phyloP scores from a whole-genome alignment of 2,797 vertebrate species.

The Centroberyx gerrardi region DNA sequence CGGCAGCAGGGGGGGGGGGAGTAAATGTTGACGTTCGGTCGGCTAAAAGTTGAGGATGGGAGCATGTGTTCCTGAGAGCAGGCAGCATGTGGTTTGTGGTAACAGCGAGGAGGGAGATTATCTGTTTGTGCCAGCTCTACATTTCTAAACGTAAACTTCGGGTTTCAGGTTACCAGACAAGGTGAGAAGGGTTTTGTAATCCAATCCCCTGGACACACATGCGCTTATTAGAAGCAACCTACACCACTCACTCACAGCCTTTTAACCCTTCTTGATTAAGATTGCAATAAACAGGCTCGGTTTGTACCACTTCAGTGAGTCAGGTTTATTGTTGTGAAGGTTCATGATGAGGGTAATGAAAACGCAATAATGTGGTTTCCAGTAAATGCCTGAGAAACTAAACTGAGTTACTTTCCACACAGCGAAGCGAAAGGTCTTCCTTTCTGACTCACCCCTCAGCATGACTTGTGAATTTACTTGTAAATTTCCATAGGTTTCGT shows the following conservation, averaged over 20 bases:
- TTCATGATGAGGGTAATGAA: constrained; percentile 57
- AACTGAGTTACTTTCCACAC: constrained; percentile 10
- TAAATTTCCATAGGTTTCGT: neutral
- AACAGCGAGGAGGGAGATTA: constrained; percentile 60
- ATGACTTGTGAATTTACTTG: constrained; percentile 8
- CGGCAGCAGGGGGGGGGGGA: constrained; percentile 52
- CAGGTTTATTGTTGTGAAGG: constrained; percentile 55
- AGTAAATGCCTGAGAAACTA: constrained; percentile 38
- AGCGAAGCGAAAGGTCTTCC: constrained; percentile 4
- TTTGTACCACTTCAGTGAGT: constrained; percentile 60
- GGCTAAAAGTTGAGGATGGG: constrained; percentile 42
- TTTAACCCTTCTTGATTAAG: constrained; percentile 62
- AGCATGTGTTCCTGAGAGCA: constrained; percentile 56
- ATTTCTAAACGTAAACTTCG: constrained; percentile 76
- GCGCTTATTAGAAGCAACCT: constrained; percentile 61
- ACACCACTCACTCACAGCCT: constrained; percentile 43
- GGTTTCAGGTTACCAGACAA: constrained; percentile 77
- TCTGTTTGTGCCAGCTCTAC: constrained; percentile 77
- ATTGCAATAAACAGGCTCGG: constrained; percentile 61
- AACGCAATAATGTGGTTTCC: constrained; percentile 42
- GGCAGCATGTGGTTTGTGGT: constrained; percentile 72
- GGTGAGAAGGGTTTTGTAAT: constrained; percentile 78
- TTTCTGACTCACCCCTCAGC: neutral
- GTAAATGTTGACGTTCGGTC: constrained; percentile 40
- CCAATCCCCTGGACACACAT: constrained; percentile 54